Conservation (phyloP, 2,113 vertebrate genomes). For the Apodemus sylvaticus region DNA sequence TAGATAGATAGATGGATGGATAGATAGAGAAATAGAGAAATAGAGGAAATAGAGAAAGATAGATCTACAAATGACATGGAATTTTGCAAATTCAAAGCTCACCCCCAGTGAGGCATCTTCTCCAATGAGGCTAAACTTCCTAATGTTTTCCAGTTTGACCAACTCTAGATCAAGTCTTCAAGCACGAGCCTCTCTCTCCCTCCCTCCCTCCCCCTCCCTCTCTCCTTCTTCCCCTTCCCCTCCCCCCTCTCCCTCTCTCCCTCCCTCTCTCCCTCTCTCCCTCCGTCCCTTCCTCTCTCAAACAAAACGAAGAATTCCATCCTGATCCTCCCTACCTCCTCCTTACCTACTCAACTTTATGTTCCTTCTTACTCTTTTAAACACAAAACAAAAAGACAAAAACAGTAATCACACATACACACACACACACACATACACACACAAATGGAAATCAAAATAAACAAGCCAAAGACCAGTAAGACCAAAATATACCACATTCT, state of each 20-base stretch:
- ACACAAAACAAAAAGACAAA: neutral
- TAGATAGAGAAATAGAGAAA: no score
- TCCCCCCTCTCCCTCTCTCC: no score
- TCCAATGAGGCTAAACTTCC: neutral
- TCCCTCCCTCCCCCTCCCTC: neutral
- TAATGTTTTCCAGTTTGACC: neutral
- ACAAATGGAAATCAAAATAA: neutral
- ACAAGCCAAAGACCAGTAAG: neutral
- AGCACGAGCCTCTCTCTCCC: neutral
- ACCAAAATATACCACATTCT: neutral
- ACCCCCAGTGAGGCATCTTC: neutral
- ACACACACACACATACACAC: neutral
- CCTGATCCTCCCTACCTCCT: neutral
- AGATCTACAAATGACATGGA: neutral
- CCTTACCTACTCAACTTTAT: neutral
- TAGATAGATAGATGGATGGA: no score
- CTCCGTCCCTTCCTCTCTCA: no score
- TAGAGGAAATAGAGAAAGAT: no score
- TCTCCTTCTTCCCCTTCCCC: no score
- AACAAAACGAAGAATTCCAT: no score
- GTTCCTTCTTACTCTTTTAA: neutral
- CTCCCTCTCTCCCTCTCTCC: no score
- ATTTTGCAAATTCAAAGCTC: neutral
- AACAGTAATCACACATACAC: neutral
- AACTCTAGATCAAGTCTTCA: neutral